phyloP scores from a whole-genome alignment of 1,140 invertebrate genomes.

The Drosophila kikkawai region DNA sequence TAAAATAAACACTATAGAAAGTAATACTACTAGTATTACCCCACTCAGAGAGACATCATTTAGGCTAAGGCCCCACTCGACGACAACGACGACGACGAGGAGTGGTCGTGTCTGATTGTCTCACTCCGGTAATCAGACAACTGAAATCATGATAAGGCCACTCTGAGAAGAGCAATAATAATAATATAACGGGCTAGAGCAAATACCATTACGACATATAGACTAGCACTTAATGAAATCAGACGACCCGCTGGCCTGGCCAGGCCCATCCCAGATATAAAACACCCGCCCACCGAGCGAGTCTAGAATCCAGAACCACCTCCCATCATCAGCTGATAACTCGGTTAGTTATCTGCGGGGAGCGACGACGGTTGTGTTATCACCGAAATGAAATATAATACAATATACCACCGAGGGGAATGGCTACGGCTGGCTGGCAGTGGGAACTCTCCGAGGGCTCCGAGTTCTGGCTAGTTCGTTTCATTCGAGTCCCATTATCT shows the following conservation, averaged over 20 bases:
- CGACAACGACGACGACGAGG: neutral
- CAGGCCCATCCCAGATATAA: slow-evolving; percentile 33
- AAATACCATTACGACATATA: slow-evolving; percentile 52
- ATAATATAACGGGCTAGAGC: slow-evolving; percentile 22
- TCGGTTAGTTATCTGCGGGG: slow-evolving; percentile 38
- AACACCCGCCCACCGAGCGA: neutral
- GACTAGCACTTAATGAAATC: slow-evolving; percentile 57
- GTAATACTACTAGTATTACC: slow-evolving; percentile 9
- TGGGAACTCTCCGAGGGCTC: slow-evolving; percentile 17
- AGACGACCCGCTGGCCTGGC: slow-evolving; percentile 29
- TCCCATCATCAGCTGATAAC: slow-evolving; percentile 40
- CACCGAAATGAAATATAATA: slow-evolving; percentile 79
- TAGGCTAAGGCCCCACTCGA: slow-evolving; percentile 36
- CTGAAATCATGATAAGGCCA: slow-evolving; percentile 36
- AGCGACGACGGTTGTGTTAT: slow-evolving; percentile 45
- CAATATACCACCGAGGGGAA: slow-evolving; percentile 46
- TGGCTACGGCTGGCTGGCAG: neutral
- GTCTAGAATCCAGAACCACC: slow-evolving; percentile 14
- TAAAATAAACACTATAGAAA: neutral
- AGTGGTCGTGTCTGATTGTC: slow-evolving; percentile 18
- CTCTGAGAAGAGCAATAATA: slow-evolving; percentile 22
- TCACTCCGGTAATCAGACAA: slow-evolving; percentile 29
- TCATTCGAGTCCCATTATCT: slow-evolving; percentile 70
- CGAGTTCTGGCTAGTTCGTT: slow-evolving; percentile 33
- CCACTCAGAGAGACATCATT: neutral